Evolutionary conservation across 2,888 invertebrate species (phyloP).

Genomic region (Volucella bombylans): DNA sequence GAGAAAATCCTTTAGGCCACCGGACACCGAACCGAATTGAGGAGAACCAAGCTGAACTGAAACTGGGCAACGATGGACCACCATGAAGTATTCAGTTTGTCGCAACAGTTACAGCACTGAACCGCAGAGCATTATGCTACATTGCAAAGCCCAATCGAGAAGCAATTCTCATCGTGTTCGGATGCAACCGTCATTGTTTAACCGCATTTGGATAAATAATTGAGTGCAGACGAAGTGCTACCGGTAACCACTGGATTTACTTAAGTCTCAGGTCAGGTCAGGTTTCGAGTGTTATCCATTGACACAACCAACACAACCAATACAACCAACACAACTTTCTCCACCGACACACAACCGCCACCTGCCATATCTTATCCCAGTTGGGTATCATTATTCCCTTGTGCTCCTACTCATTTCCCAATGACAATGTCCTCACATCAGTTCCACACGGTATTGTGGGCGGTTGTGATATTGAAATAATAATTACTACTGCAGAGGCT

Average conservation of each 20-base stretch:
- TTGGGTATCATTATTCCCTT: conserved; percentile 22
- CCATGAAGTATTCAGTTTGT: conserved; percentile 67
- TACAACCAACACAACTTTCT: not conserved
- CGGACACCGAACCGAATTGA: conserved; percentile 17
- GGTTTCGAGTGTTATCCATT: conserved; percentile 5
- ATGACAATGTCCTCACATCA: not conserved
- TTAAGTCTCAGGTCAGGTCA: conserved; percentile 52
- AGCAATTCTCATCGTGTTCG: conserved; percentile 68
- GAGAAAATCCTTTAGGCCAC: conserved; percentile 54
- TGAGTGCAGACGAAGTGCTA: conserved; percentile 74
- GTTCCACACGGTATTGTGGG: conserved; percentile 24
- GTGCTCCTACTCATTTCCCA: not conserved
- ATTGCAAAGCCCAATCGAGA: conserved; percentile 64
- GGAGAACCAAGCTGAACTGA: no score
- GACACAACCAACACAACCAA: no score
- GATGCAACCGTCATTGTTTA: conserved; percentile 68
- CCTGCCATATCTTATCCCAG: conserved; percentile 24
- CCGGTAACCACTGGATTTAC: conserved; percentile 71
- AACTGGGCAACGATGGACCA: conserved; percentile 45
- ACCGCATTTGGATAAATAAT: conserved; percentile 74
- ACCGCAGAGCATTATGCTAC: conserved; percentile 49
- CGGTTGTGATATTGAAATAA: conserved; percentile 60
- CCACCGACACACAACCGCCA: conserved; percentile 5
- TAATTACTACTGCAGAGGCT: conserved; percentile 66
- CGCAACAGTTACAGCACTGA: conserved; percentile 66